These are phyloP conservation scores for Pediacus dermestoides DNA, from an alignment of 2,888 invertebrate species.

Conservation along the genomic window DNA sequence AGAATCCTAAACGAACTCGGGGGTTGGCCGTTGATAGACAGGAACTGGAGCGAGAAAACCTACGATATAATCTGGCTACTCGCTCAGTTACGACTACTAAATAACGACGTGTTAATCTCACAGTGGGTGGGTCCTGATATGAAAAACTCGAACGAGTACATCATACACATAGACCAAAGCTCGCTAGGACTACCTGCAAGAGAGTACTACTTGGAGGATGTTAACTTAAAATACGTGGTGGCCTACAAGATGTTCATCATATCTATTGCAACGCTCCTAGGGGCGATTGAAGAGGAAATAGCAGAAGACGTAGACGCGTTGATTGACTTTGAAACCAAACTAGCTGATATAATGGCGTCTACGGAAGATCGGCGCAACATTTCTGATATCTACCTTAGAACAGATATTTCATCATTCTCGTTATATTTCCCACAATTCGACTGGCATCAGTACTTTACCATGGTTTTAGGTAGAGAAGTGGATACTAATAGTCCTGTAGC, in stretches of 20 bases:
- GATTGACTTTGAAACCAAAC: slow-evolving; percentile 73
- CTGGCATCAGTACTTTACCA: slow-evolving; percentile 68
- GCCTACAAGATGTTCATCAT: slow-evolving; percentile 79
- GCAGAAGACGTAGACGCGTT: slow-evolving; percentile 66
- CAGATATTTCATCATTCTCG: slow-evolving; percentile 68
- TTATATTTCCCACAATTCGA: slow-evolving; percentile 66
- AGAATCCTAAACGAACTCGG: slow-evolving; percentile 69
- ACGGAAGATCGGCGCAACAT: slow-evolving; percentile 79
- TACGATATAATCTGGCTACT: slow-evolving; percentile 74
- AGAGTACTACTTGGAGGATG: slow-evolving; percentile 69
- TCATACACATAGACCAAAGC: slow-evolving; percentile 88
- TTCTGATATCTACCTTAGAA: slow-evolving; percentile 76
- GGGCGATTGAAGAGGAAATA: slow-evolving; percentile 57
- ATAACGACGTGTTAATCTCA: slow-evolving; percentile 81
- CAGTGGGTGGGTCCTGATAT: slow-evolving; percentile 89
- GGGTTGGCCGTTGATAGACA: slow-evolving; percentile 81
- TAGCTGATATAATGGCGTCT: slow-evolving; percentile 71
- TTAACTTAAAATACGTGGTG: slow-evolving; percentile 62
- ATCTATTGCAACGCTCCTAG: slow-evolving; percentile 69
- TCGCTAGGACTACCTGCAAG: slow-evolving; percentile 72
- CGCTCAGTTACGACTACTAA: slow-evolving; percentile 71
- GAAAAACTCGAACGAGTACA: slow-evolving; percentile 85
- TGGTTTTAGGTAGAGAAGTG: slow-evolving; percentile 63
- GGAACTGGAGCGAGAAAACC: slow-evolving; percentile 58
- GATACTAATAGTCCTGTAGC: slow-evolving; percentile 65